Base-by-base conservation (phyloP, 2,113 vertebrate genomes). In the Carassius carassius region DNA sequence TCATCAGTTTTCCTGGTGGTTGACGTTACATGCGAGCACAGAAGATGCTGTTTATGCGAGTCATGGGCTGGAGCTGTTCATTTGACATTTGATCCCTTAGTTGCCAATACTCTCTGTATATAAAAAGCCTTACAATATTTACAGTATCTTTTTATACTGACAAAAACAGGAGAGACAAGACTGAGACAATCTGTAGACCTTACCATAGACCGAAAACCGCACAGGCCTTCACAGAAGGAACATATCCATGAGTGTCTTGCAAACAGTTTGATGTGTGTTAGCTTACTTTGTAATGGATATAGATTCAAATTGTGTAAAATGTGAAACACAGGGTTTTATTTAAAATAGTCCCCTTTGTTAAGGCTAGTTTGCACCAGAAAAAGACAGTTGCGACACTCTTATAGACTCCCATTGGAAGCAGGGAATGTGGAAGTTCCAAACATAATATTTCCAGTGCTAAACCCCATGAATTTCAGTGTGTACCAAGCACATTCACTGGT, bases 131-230 rank as follows among this genome's bases (percentile, higher is more conserved):
- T 93, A 92, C 81, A 86, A 90, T 90, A 91, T 89, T 90, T 89
- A 85, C 87, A 83, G 85, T 83, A 86, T 88, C 88, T 92, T 92
- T 92, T 87, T 91, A 37, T 82, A 88, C 89, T 79, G 89, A 90
- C 87, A 89, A 87, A 84, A 89, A 86, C 69, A 62, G 88, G 90
- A 84, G 76, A 89, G 87, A 90, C 70, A 87, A 91, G 87, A 91
- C 85, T 65, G 85, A 93, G 94, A 94, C 93, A 94, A 94, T 94
- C 94, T 93, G 91, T 92, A 86, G 86, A 85, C 82, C 84, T 90
- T 87, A 78, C 78, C 86, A 84, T 88, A 83, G 67, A 88, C 87
- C 88, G 84, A 92, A 89, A 85, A 90, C 88, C 89, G 90, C 91
- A 93, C 93, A 92, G 93, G 93, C 93, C 90, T 93, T 92, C 90